Evolutionary conservation across 1,140 invertebrate genomes (phyloP).

Genomic region (Aricia agestis): DNA sequence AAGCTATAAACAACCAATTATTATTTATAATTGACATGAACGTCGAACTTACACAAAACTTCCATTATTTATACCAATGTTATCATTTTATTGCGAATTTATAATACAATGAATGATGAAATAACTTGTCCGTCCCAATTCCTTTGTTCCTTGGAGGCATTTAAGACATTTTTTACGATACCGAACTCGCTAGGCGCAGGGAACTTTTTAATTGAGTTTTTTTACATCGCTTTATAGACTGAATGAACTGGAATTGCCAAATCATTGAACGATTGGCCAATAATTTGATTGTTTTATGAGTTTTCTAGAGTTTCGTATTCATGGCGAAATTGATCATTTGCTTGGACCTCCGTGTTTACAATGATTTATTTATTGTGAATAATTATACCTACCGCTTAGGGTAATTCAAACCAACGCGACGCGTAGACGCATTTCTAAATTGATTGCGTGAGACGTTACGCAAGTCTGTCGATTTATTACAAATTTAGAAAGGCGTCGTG

Average conservation of each 20-base stretch:
- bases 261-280: background rate
- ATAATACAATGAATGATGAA: constrained; percentile 9
- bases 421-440: too few species aligned
- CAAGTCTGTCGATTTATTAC: too few species aligned
- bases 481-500: too few species aligned
- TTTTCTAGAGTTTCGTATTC: background rate
- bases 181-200: background rate
- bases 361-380: background rate
- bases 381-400: too few species aligned
- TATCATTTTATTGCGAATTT: background rate
- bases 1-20: too few species aligned
- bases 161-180: constrained; percentile 13
- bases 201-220: constrained; percentile 13
- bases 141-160: constrained; percentile 16
- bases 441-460: too few species aligned
- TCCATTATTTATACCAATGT: background rate
- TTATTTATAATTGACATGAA: too few species aligned
- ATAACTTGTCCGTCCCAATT: constrained; percentile 12
- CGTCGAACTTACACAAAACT: too few species aligned
- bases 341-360: background rate
- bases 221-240: background rate
- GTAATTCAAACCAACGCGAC: too few species aligned
- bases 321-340: too few species aligned
- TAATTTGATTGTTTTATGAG: background rate
- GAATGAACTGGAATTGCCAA: background rate